These are phyloP conservation scores for Pogonocichla stellata DNA, from an alignment of 2,113 vertebrate genomes.

Conservation along the genomic window DNA sequence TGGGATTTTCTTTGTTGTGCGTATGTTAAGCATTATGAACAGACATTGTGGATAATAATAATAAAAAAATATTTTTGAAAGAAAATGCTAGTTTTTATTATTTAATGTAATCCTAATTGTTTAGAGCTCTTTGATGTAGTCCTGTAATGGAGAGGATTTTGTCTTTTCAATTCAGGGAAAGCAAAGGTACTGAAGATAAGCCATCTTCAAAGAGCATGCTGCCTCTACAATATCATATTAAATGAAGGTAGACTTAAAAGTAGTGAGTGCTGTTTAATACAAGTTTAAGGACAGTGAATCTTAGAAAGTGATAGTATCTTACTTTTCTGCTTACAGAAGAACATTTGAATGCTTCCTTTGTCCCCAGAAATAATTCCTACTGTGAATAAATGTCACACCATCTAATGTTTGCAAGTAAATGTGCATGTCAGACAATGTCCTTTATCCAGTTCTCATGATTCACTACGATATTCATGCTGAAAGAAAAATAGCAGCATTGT, in stretches of 20 bases:
- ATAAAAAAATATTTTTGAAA: neutral
- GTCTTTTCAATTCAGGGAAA: neutral
- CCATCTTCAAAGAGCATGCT: neutral
- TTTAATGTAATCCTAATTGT: neutral
- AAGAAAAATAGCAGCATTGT: neutral
- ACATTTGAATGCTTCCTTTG: neutral
- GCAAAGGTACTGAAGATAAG: neutral
- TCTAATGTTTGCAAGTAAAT: neutral
- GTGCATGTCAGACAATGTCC: neutral
- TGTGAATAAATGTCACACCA: neutral
- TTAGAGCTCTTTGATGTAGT: neutral
- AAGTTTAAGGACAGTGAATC: neutral
- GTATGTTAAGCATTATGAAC: neutral
- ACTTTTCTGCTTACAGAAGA: neutral
- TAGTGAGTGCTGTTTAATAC: neutral
- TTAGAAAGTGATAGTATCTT: neutral
- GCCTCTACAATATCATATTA: neutral
- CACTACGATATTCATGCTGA: neutral
- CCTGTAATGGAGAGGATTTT: neutral
- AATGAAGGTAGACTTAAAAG: neutral
- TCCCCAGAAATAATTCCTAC: neutral
- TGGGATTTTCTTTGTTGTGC: neutral
- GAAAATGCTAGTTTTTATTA: neutral
- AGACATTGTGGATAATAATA: neutral
- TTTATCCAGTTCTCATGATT: neutral